Evolutionary conservation across 2,797 vertebrate species (phyloP), one percentile per base, ranked within the genome.

Genomic region (Hipposideros larvatus): DNA sequence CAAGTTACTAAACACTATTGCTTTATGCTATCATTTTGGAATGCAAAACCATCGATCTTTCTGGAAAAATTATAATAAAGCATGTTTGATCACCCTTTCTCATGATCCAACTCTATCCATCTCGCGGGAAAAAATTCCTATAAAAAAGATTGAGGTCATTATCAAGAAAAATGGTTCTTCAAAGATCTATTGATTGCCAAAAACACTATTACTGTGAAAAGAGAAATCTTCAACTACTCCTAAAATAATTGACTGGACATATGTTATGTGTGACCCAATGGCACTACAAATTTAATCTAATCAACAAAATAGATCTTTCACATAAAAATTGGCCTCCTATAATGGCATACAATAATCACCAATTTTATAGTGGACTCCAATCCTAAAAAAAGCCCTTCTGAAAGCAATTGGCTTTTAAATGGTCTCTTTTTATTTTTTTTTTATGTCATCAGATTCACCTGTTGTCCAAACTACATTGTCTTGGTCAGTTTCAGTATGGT

Each of bases 121-220:
- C 70, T 78, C 70, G 22, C 43, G 34, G 46, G 1, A 6, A 57
- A 73, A 66, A 66, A 46, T 26, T 84, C 43, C 73, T 86, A 66
- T 83, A 94, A 91, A 97, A 95, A 97, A 97, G 95, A 98, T 97
- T 83, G 97, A 93, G 92, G 97, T 92, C 92, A 95, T 98, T 93
- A 97, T 98, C 91, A 97, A 97, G 96, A 98, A 97, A 97, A 98
- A 98, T 97, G 87, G 28, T 97, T 98, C 97, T 98, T 98, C 97
- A 87, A 98, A 98, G 96, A 97, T 97, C 97, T 88, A 21, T 96
- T 95, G 97, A 97, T 87, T 98, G 98, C 98, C 98, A 98, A 98
- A 98, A 96, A 98, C 98, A 97, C 93, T 98, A 97, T 98, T 98
- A 98, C 86, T 96, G 90, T 97, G 97, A 79, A 97, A 98, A 98